Conservation (phyloP, 2,888 invertebrate genomes). For the Eledona agricola region DNA sequence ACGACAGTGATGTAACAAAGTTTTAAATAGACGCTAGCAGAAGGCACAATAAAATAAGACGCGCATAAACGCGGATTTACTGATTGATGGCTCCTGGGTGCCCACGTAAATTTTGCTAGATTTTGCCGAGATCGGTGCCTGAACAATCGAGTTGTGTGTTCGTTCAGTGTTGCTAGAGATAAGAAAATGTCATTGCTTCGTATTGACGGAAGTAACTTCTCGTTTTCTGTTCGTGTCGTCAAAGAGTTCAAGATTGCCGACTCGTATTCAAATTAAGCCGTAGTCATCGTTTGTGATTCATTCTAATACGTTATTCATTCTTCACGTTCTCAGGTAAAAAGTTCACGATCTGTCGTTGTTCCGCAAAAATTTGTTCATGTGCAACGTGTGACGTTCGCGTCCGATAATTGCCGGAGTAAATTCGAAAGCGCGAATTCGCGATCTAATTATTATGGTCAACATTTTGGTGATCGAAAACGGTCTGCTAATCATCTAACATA, state of each 20-base stretch:
- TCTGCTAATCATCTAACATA: conserved; percentile 5
- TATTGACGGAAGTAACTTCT: conserved; percentile 9
- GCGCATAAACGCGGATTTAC: too few species aligned
- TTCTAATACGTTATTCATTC: conserved; percentile 11
- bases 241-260: conserved; percentile 17
- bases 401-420: conserved; percentile 7
- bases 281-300: conserved; percentile 23
- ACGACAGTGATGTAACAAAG: too few species aligned
- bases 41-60: too few species aligned
- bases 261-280: conserved; percentile 11
- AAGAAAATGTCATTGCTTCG: neutral
- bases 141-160: too few species aligned
- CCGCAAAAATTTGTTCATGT: conserved; percentile 9
- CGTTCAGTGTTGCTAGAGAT: too few species aligned
- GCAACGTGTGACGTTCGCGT: conserved; percentile 12
- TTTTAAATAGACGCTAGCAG: too few species aligned
- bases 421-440: conserved; percentile 18
- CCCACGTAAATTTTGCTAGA: too few species aligned
- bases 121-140: too few species aligned
- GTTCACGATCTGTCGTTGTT: conserved; percentile 14
- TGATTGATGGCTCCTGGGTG: too few species aligned
- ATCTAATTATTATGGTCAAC: conserved; percentile 13
- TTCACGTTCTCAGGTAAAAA: conserved; percentile 4
- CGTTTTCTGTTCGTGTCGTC: conserved; percentile 15
- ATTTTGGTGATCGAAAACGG: conserved; percentile 2